Evolutionary conservation across 1,140 invertebrate genomes (phyloP).

Genomic region (Watersipora subatra): DNA sequence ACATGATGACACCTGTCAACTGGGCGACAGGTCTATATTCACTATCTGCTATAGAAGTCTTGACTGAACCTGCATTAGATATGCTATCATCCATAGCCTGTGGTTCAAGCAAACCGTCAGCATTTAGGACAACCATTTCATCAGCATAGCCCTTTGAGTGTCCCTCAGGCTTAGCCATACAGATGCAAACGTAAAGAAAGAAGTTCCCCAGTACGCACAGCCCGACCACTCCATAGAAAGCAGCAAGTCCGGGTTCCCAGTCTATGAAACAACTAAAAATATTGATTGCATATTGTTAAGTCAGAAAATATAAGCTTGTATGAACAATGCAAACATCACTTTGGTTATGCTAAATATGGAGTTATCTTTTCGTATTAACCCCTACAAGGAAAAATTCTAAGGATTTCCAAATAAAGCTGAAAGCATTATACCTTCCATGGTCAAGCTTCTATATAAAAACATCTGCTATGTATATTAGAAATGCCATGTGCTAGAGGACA

Average conservation of each 20-base stretch:
- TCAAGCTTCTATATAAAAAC: too few species aligned
- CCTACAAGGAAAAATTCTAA: too few species aligned
- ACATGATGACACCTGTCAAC: constrained; percentile 61
- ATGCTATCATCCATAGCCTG: constrained; percentile 11
- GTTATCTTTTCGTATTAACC: too few species aligned
- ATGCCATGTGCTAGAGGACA: too few species aligned
- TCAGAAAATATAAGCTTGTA: too few species aligned
- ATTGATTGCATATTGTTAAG: too few species aligned
- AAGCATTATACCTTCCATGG: too few species aligned
- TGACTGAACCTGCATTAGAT: constrained; percentile 44
- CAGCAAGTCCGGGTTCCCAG: constrained; percentile 61
- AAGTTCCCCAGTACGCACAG: constrained; percentile 58
- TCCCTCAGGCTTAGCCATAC: constrained; percentile 17
- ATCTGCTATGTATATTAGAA: too few species aligned
- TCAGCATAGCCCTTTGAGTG: not conserved
- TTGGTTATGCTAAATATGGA: too few species aligned
- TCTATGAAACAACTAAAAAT: constrained; percentile 59
- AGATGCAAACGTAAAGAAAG: constrained; percentile 59
- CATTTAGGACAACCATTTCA: not conserved
- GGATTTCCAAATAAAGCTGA: too few species aligned
- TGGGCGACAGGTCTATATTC: constrained; percentile 68
- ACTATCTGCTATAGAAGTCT: constrained; percentile 60
- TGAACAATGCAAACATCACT: too few species aligned
- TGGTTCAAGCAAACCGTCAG: not conserved
- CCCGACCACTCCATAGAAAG: constrained; percentile 60